These are phyloP conservation scores for Acanthaster planci DNA, from an alignment of 35 echinoderm and acorn worm genomes.

Conservation along the genomic window DNA sequence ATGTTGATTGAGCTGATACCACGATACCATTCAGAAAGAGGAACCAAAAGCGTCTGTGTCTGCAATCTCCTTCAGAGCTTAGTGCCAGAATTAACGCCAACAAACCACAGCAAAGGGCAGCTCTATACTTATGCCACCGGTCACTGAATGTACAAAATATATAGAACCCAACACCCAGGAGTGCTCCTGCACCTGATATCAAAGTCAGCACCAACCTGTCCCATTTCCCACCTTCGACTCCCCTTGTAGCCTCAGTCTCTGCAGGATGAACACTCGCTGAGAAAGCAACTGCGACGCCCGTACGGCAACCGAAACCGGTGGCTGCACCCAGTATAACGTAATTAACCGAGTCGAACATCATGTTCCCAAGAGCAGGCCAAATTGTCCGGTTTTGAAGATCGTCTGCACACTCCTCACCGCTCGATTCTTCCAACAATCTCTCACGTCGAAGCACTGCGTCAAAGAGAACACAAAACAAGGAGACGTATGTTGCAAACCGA, in stretches of 20 bases:
- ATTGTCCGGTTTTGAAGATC: not conserved
- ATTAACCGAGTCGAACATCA: not conserved
- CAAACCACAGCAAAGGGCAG: not conserved
- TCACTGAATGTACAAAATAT: not conserved
- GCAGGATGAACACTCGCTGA: not conserved
- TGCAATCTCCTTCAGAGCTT: not conserved
- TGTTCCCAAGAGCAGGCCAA: not conserved
- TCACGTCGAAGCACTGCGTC: not conserved
- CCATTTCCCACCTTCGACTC: not conserved
- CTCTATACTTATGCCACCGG: not conserved
- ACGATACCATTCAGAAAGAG: not conserved
- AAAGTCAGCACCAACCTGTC: not conserved
- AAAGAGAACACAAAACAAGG: not conserved
- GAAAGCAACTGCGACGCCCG: conserved; percentile 4
- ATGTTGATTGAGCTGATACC: not conserved
- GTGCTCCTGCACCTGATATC: not conserved
- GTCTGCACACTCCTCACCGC: not conserved
- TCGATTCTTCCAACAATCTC: not conserved
- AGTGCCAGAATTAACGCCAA: not conserved
- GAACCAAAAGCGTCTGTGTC: not conserved
- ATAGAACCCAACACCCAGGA: not conserved
- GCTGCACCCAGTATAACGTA: not conserved
- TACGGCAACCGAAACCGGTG: not conserved
- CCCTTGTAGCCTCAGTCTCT: not conserved
- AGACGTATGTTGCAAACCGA: not conserved